phyloP scores from a whole-genome alignment of 2,888 invertebrate genomes.

The Rotaria socialis region DNA sequence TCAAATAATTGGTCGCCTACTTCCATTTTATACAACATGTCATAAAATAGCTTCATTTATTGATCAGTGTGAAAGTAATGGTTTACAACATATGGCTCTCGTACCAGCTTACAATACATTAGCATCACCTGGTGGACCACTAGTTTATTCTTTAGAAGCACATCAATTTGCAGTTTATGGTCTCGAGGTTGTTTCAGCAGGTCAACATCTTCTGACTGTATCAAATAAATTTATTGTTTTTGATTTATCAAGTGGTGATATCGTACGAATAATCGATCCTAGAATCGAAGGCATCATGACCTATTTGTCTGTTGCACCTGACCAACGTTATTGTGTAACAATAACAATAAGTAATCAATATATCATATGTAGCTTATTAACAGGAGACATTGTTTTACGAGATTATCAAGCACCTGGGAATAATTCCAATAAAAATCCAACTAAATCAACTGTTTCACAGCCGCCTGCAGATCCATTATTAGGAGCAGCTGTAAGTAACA shows the following conservation, averaged over 20 bases:
- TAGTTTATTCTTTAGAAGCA: constrained; percentile 94
- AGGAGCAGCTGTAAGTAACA: background rate
- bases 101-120: constrained; percentile 89
- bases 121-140: constrained; percentile 95
- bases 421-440: background rate
- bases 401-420: background rate
- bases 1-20: constrained; percentile 80
- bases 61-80: constrained; percentile 82
- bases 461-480: constrained; percentile 4
- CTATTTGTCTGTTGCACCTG: constrained; percentile 80
- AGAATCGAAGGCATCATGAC: constrained; percentile 85
- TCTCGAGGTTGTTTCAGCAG: constrained; percentile 37
- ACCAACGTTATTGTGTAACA: constrained; percentile 90
- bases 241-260: constrained; percentile 89
- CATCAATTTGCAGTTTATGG: constrained; percentile 79
- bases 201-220: constrained; percentile 73
- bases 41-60: constrained; percentile 79
- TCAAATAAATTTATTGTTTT: constrained; percentile 94
- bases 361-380: constrained; percentile 70
- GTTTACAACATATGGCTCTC: constrained; percentile 80
- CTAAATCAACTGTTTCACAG: background rate
- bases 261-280: constrained; percentile 71
- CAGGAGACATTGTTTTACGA: background rate
- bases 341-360: constrained; percentile 92
- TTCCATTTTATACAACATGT: constrained; percentile 75